These are phyloP conservation scores for Cyprinodon tularosa DNA, from an alignment of 2,113 vertebrate species.

Conservation along the genomic window DNA sequence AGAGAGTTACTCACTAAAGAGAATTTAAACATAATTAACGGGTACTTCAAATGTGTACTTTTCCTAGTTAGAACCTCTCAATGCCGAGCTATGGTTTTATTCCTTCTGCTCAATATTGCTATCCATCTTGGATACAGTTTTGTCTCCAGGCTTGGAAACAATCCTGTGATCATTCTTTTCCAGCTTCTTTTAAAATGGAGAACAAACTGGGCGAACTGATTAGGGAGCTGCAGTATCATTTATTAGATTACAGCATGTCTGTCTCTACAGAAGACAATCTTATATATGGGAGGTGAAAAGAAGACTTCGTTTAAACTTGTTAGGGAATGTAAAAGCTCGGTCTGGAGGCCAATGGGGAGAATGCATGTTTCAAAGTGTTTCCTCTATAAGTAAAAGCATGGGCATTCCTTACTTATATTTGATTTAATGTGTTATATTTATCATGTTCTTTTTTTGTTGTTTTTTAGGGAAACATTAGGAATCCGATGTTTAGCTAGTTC, in stretches of 20 bases:
- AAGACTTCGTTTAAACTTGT: constrained; percentile 31
- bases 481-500: constrained; percentile 14
- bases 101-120: constrained; percentile 10
- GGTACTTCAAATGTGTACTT: background rate
- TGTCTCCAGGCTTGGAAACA: constrained; percentile 62
- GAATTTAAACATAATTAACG: background rate
- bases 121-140: constrained; percentile 20
- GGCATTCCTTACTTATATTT: constrained; percentile 5
- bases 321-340: constrained; percentile 23
- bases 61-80: constrained; percentile 2
- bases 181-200: constrained; percentile 30
- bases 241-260: constrained; percentile 50
- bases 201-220: constrained; percentile 29
- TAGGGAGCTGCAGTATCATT: constrained; percentile 46
- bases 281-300: constrained; percentile 23
- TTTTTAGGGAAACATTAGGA: constrained; percentile 4
- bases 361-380: constrained; percentile 7
- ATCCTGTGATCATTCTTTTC: constrained; percentile 29
- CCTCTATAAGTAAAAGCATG: constrained; percentile 2
- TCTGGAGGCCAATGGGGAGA: constrained; percentile 26
- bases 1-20: too few relatives aligned
- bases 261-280: constrained; percentile 41
- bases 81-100: constrained; percentile 1
- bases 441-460: background rate
- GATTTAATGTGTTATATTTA: constrained; percentile 1